A percentile compares a stretch with the other conserved stretches of the same genome.
phyloP scores from a whole-genome alignment of 1,140 invertebrate genomes.

The Latrodectus geometricus region DNA sequence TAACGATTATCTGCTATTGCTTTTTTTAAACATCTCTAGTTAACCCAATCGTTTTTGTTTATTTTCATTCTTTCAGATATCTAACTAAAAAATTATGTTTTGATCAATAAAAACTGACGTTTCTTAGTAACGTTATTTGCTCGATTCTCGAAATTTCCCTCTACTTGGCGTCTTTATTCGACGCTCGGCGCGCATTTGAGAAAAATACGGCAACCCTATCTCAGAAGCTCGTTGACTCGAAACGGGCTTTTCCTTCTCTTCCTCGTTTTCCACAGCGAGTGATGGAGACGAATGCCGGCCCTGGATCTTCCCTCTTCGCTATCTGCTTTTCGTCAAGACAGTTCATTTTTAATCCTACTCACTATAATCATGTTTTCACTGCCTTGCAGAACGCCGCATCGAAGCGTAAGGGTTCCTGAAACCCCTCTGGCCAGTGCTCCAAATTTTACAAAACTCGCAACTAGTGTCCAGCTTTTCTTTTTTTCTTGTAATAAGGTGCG shows the following conservation, averaged over 20 bases:
- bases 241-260: conserved; percentile 2
- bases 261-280: conserved; percentile 19
- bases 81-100: neutral
- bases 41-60: too few relatives aligned
- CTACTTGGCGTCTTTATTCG: neutral
- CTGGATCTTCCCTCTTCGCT: neutral
- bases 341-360: neutral
- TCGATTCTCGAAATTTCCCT: neutral
- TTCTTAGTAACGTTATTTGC: neutral
- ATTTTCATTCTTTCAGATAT: too few relatives aligned
- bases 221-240: neutral
- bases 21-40: neutral
- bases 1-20: neutral
- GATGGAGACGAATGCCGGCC: conserved; percentile 28
- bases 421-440: neutral
- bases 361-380: neutral
- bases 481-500: neutral
- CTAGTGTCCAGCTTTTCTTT: conserved; percentile 21
- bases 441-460: conserved; percentile 3
- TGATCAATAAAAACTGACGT: neutral
- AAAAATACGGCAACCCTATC: conserved; percentile 31
- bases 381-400: neutral
- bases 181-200: neutral
- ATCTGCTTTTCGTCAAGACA: neutral
- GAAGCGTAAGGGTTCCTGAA: conserved; percentile 5